Conservation (phyloP, 2,797 vertebrate species). For the Pipistrellus pygmaeus region DNA sequence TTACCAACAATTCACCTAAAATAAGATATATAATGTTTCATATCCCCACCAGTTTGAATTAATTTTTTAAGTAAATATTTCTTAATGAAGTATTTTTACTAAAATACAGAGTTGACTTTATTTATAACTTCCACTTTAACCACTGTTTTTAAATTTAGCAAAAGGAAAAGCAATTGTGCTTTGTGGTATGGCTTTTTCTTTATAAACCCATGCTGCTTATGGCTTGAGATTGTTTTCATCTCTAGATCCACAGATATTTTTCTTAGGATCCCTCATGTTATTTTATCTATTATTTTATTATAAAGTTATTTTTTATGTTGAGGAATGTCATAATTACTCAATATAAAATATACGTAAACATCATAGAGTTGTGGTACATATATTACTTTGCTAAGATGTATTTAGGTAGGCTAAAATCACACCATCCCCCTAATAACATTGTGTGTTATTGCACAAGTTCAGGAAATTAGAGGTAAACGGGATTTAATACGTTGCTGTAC, state of each 20-base stretch:
- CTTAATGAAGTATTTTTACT: conserved; percentile 12
- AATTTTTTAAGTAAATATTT: conserved; percentile 49
- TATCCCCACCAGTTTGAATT: background rate
- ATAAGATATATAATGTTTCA: background rate
- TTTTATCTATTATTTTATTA: conserved; percentile 70
- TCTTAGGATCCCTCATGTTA: conserved; percentile 63
- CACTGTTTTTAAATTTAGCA: conserved; percentile 52
- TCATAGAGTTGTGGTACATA: background rate
- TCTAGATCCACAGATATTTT: conserved; percentile 73
- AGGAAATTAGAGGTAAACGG: conserved; percentile 11
- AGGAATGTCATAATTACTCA: conserved; percentile 41
- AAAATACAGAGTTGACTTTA: conserved; percentile 39
- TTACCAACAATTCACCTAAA: background rate
- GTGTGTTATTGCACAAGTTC: background rate
- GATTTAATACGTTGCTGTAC: background rate
- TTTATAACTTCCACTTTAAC: conserved; percentile 43
- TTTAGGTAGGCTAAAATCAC: conserved; percentile 34
- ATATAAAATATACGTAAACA: background rate
- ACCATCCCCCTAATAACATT: background rate
- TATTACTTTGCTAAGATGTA: background rate
- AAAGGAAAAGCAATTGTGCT: conserved; percentile 58
- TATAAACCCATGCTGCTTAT: conserved; percentile 74
- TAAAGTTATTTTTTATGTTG: conserved; percentile 30
- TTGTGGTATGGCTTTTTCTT: conserved; percentile 54
- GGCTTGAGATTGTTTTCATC: conserved; percentile 61